Percentiles rank a stretch among this genome's conserved stretches.
Evolutionary conservation across 2,113 vertebrate genomes (phyloP).

Genomic region (Piprites chloris): DNA sequence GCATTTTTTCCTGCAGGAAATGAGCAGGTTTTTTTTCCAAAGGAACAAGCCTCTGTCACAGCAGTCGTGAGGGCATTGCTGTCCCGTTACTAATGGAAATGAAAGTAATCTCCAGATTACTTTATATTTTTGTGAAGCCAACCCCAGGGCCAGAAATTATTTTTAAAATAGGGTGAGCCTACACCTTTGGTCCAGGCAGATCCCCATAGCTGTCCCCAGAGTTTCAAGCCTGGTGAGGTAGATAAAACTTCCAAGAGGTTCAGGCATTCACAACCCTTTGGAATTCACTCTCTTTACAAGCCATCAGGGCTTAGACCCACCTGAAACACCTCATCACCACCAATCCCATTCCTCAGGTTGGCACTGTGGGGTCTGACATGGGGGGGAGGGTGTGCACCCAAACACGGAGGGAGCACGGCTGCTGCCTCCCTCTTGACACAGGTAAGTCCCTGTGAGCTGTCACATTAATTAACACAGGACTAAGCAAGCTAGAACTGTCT

Average conservation of each 20-base stretch:
- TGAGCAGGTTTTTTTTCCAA: not conserved
- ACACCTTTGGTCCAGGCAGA: not conserved
- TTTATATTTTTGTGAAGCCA: not conserved
- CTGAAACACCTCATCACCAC: not conserved
- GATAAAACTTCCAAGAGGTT: not conserved
- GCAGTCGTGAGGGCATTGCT: not conserved
- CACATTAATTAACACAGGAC: not conserved
- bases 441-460: not conserved
- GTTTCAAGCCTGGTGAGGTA: not conserved
- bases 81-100: not conserved
- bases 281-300: not conserved
- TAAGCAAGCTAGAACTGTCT: not conserved
- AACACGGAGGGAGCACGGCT: not conserved
- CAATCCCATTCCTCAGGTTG: not conserved
- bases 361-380: not conserved
- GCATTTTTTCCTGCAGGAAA: slow-evolving; percentile 38
- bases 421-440: not conserved
- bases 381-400: not conserved
- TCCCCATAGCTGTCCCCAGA: not conserved
- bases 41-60: not conserved
- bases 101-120: not conserved
- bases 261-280: not conserved
- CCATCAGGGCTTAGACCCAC: not conserved
- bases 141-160: not conserved
- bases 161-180: not conserved